A percentile compares a stretch with the other conserved stretches of the same genome.
Conservation (phyloP, 2,888 invertebrate species). For the Calephelis perditalis region DNA sequence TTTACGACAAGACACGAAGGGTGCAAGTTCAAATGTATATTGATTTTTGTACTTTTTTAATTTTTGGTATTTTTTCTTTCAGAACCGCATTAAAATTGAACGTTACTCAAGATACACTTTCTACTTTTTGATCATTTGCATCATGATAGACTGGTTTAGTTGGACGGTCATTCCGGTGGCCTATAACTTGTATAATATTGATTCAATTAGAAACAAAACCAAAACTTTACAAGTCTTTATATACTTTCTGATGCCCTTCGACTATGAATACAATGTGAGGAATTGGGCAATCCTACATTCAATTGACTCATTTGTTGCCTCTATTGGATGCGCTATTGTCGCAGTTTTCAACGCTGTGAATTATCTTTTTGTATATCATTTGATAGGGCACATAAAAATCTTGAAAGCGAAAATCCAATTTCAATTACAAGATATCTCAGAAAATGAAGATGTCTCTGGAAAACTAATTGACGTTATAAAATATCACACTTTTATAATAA, state of each 20-base stretch:
- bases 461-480: slow-evolving; percentile 34
- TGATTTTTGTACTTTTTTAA: too few species aligned
- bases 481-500: slow-evolving; percentile 38
- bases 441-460: slow-evolving; percentile 27
- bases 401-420: slow-evolving; percentile 36
- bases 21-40: too few species aligned
- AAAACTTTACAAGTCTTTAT: slow-evolving; percentile 36
- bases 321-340: slow-evolving; percentile 27
- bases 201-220: slow-evolving; percentile 34
- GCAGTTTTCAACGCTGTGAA: slow-evolving; percentile 36
- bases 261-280: slow-evolving; percentile 36
- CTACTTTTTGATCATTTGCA: slow-evolving; percentile 21
- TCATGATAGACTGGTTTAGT: slow-evolving; percentile 24
- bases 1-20: too few species aligned
- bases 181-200: slow-evolving; percentile 33
- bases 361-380: slow-evolving; percentile 37
- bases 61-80: slow-evolving; percentile 4
- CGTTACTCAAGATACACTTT: slow-evolving; percentile 26
- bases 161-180: slow-evolving; percentile 28
- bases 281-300: slow-evolving; percentile 35
- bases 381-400: slow-evolving; percentile 41
- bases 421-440: slow-evolving; percentile 25
- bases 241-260: slow-evolving; percentile 40
- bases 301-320: slow-evolving; percentile 29
- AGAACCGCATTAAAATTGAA: slow-evolving; percentile 26